These are phyloP conservation scores for Volucella inflata DNA, from an alignment of 2,888 invertebrate genomes.

Conservation along the genomic window DNA sequence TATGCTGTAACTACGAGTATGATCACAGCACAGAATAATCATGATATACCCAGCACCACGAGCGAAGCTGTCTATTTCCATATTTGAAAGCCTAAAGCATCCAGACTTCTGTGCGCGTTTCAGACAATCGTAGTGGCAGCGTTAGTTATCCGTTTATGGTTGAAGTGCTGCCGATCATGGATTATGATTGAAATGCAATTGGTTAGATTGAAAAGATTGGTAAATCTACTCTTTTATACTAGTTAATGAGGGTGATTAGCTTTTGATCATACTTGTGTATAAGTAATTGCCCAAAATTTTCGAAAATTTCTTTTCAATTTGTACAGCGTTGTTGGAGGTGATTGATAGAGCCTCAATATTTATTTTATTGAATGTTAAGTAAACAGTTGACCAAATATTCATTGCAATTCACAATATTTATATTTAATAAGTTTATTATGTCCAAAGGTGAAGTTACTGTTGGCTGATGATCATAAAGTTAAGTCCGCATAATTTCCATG, in stretches of 20 bases:
- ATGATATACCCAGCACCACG: slow-evolving; percentile 42
- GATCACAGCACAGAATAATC: slow-evolving; percentile 16
- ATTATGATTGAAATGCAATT: slow-evolving; percentile 33
- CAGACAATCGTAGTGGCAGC: slow-evolving; percentile 28
- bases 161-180: slow-evolving; percentile 25
- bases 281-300: background rate
- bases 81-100: slow-evolving; percentile 38
- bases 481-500: no score
- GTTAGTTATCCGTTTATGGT: slow-evolving; percentile 33
- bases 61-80: slow-evolving; percentile 26
- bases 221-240: slow-evolving; percentile 1
- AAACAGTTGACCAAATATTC: no score
- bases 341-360: no score
- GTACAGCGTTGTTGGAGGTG: no score
- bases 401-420: no score
- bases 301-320: slow-evolving; percentile 16
- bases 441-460: no score
- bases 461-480: no score
- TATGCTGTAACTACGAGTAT: background rate
- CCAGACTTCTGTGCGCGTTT: slow-evolving; percentile 41
- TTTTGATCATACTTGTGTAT: background rate
- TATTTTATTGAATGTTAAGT: no score
- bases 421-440: no score
- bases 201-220: slow-evolving; percentile 15
- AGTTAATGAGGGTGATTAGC: background rate